A percentile compares a stretch with the other conserved stretches of the same genome.
These are phyloP conservation scores for Poeciliopsis occidentalis DNA, from an alignment of 2,113 vertebrate species.

Conservation along the genomic window DNA sequence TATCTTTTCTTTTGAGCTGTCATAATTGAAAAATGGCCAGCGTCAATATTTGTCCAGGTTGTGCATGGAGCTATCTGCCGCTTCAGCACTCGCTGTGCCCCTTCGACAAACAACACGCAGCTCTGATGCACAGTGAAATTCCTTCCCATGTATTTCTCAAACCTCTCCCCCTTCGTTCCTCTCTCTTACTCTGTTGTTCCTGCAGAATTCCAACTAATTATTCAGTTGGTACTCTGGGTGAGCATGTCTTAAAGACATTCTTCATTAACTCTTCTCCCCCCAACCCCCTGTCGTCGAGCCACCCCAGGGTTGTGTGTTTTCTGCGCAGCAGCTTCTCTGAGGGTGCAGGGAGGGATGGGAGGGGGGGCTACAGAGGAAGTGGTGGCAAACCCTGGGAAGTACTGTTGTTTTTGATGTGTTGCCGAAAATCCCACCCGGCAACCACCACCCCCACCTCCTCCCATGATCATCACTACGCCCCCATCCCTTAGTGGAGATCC, in stretches of 20 bases:
- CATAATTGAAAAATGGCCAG: conserved; percentile 35
- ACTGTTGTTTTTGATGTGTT: conserved; percentile 77
- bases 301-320: conserved; percentile 24
- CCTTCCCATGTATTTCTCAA: conserved; percentile 7
- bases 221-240: conserved; percentile 3
- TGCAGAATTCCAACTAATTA: conserved; percentile 22
- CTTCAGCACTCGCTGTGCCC: conserved; percentile 47
- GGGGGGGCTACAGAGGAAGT: conserved; percentile 55
- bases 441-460: conserved; percentile 48
- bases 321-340: neutral
- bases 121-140: conserved; percentile 30
- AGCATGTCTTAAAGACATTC: conserved; percentile 32
- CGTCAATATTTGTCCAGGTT: conserved; percentile 59
- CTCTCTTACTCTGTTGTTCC: conserved; percentile 5
- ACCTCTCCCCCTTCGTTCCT: neutral
- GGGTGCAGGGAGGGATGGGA: neutral
- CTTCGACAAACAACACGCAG: conserved; percentile 47
- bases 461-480: conserved; percentile 23
- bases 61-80: conserved; percentile 40
- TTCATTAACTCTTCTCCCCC: conserved; percentile 42
- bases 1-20: conserved; percentile 11
- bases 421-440: conserved; percentile 49
- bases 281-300: neutral
- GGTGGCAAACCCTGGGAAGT: conserved; percentile 57
- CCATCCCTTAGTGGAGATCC: conserved; percentile 45